Evolutionary conservation across 2,113 vertebrate genomes (phyloP).

Genomic region (Lamprotornis superbus): DNA sequence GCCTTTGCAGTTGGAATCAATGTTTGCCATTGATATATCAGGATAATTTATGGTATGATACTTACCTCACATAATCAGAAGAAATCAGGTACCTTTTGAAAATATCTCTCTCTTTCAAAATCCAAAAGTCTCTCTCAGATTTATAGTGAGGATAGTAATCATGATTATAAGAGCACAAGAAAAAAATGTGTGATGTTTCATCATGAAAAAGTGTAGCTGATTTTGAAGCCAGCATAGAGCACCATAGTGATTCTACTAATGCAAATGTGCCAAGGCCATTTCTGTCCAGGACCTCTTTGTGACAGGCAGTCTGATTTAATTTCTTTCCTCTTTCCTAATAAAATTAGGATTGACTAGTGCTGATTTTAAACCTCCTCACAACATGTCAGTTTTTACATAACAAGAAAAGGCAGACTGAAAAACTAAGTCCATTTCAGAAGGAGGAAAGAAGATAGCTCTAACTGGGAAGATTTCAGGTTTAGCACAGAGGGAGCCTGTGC

Average conservation of each 20-base stretch:
- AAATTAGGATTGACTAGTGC: neutral
- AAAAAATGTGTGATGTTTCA: neutral
- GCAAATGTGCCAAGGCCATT: neutral
- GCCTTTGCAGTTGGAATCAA: slow-evolving; percentile 37
- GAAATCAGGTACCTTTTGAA: neutral
- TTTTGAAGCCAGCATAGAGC: neutral
- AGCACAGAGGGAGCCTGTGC: neutral
- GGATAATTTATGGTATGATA: slow-evolving; percentile 6
- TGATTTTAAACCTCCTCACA: neutral
- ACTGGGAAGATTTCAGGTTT: neutral
- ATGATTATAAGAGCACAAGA: neutral
- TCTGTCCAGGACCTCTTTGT: neutral
- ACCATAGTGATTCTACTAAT: neutral
- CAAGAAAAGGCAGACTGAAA: neutral
- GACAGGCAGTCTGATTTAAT: neutral
- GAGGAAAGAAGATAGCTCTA: neutral
- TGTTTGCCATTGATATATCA: slow-evolving; percentile 45
- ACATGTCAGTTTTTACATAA: neutral
- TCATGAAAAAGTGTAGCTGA: neutral
- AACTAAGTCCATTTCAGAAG: neutral
- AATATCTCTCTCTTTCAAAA: neutral
- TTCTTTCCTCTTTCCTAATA: neutral
- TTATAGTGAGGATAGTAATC: neutral
- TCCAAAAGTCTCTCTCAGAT: neutral
- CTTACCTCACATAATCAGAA: neutral